Evolutionary conservation across 1,140 invertebrate species (phyloP).

Genomic region (Heliconius melpomene): DNA sequence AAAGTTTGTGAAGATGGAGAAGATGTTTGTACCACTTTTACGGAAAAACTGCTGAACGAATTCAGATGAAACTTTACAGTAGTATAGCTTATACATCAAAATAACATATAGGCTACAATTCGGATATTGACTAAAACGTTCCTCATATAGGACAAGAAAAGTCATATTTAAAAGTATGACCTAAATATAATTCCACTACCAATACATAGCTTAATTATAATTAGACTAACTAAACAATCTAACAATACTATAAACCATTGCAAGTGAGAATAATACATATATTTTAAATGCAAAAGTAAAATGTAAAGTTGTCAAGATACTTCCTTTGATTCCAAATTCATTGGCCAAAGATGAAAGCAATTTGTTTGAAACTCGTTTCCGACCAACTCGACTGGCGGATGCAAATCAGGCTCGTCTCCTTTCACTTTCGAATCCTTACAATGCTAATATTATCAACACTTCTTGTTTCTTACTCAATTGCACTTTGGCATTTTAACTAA

Average conservation of each 20-base stretch:
- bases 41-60: too few relatives aligned
- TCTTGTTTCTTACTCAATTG: conserved; percentile 46
- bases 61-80: too few relatives aligned
- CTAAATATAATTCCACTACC: too few relatives aligned
- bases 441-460: conserved; percentile 52
- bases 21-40: too few relatives aligned
- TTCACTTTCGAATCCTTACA: conserved; percentile 53
- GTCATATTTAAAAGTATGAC: too few relatives aligned
- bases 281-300: neutral
- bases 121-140: too few relatives aligned
- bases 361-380: conserved; percentile 37
- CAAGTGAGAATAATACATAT: neutral
- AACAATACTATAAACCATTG: neutral
- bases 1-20: too few relatives aligned
- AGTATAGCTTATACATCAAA: too few relatives aligned
- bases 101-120: too few relatives aligned
- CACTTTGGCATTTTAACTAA: neutral
- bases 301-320: conserved; percentile 35
- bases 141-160: too few relatives aligned
- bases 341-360: conserved; percentile 43
- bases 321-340: conserved; percentile 34
- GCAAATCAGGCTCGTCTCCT: conserved; percentile 51
- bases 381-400: conserved; percentile 44
- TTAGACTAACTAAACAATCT: too few relatives aligned
- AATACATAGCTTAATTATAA: too few relatives aligned